A percentile compares a stretch with the other conserved stretches of the same genome.
phyloP scores from a whole-genome alignment of 2,888 invertebrate species.

The Erannis defoliaria region DNA sequence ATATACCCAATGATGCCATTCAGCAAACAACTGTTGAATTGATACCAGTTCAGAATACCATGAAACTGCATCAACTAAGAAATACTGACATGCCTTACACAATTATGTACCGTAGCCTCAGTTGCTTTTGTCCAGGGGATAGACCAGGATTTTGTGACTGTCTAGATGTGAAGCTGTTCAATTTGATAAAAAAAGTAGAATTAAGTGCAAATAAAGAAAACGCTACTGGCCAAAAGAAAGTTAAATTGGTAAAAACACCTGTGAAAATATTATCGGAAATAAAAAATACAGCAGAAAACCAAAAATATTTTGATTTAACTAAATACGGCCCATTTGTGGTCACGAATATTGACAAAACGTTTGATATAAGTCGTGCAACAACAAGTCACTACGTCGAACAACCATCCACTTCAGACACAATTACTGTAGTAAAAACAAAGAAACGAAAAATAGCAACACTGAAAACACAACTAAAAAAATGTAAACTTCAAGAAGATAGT shows the following conservation, averaged over 20 bases:
- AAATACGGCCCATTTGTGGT: neutral
- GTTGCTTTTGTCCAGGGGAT: conserved; percentile 24
- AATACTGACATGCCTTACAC: no score
- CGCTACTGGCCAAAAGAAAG: conserved; percentile 1
- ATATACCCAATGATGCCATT: neutral
- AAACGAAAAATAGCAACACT: conserved; percentile 12
- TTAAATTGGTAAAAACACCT: conserved; percentile 13
- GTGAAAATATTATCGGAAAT: conserved; percentile 16
- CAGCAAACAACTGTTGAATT: neutral
- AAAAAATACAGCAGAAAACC: conserved; percentile 15
- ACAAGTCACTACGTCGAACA: conserved; percentile 13
- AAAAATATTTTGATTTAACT: conserved; percentile 14
- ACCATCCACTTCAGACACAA: conserved; percentile 11
- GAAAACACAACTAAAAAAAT: neutral
- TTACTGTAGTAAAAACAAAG: conserved; percentile 10
- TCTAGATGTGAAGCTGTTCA: neutral
- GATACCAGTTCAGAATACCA: neutral
- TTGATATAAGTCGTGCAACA: conserved; percentile 10
- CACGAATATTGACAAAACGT: conserved; percentile 9
- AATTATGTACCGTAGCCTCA: neutral
- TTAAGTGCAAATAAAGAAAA: neutral
- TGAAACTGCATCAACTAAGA: neutral
- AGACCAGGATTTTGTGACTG: conserved; percentile 18
- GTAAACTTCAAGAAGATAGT: conserved; percentile 7
- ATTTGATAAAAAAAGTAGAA: neutral